These are phyloP conservation scores for Prionailurus viverrinus DNA, from an alignment of 2,113 vertebrate genomes.

Conservation along the genomic window DNA sequence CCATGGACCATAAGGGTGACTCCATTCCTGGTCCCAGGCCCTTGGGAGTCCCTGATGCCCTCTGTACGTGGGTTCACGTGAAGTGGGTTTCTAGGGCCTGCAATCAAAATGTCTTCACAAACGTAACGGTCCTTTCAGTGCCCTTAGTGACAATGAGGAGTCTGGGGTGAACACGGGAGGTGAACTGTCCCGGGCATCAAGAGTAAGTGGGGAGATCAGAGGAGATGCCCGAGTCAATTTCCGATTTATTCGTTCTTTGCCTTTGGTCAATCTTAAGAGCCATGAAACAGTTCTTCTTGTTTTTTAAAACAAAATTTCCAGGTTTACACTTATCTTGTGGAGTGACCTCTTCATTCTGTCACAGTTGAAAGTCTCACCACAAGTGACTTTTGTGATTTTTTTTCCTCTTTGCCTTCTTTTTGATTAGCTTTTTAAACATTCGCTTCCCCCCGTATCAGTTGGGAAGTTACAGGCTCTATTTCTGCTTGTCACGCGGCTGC, in stretches of 20 bases:
- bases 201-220: background rate
- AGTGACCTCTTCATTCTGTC: background rate
- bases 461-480: background rate
- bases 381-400: background rate
- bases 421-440: background rate
- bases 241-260: background rate
- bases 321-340: background rate
- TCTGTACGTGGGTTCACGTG: background rate
- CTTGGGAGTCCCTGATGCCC: background rate
- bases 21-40: background rate
- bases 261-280: background rate
- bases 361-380: background rate
- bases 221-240: background rate
- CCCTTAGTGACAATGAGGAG: background rate
- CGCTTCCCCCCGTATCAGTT: background rate
- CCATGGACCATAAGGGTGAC: background rate
- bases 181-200: background rate
- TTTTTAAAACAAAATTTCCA: background rate
- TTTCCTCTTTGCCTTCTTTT: slow-evolving; percentile 20
- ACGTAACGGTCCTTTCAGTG: background rate
- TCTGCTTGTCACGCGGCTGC: background rate
- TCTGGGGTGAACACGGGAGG: background rate
- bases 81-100: background rate
- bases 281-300: background rate
- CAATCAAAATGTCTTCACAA: background rate